Percentiles rank a stretch among this genome's conserved stretches.
These are phyloP conservation scores for Psammodynastes pulverulentus DNA, from an alignment of 2,113 vertebrate species.

Conservation along the genomic window DNA sequence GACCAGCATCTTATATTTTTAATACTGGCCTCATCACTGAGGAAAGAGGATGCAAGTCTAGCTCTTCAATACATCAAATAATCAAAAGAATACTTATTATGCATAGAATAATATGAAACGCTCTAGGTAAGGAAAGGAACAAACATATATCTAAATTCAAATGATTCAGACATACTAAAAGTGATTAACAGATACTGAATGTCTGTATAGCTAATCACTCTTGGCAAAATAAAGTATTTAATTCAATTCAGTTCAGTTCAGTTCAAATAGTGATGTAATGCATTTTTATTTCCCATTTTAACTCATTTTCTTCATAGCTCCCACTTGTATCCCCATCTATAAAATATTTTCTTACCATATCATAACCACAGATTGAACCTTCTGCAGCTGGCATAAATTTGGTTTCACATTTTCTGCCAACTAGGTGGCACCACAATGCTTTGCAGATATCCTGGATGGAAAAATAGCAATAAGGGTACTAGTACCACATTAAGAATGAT, in stretches of 20 bases:
- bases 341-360: conserved; percentile 74
- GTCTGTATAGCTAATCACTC: neutral
- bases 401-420: conserved; percentile 89
- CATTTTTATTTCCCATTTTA: neutral
- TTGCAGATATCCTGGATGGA: conserved; percentile 86
- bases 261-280: neutral
- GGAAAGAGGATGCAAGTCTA: neutral
- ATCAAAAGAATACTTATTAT: neutral
- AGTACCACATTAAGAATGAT: neutral
- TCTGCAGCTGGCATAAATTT: conserved; percentile 93
- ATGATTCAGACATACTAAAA: neutral
- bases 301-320: neutral
- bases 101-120: neutral
- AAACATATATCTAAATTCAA: neutral
- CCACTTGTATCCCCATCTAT: neutral
- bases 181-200: neutral
- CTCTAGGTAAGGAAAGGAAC: neutral
- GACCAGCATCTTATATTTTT: neutral
- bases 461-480: neutral
- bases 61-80: neutral
- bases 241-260: neutral
- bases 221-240: neutral
- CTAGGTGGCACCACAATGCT: conserved; percentile 89
- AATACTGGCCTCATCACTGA: neutral
- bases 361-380: conserved; percentile 81